Base-by-base conservation (phyloP, 2,888 invertebrate genomes). In the Caenorhabditis sp. region DNA sequence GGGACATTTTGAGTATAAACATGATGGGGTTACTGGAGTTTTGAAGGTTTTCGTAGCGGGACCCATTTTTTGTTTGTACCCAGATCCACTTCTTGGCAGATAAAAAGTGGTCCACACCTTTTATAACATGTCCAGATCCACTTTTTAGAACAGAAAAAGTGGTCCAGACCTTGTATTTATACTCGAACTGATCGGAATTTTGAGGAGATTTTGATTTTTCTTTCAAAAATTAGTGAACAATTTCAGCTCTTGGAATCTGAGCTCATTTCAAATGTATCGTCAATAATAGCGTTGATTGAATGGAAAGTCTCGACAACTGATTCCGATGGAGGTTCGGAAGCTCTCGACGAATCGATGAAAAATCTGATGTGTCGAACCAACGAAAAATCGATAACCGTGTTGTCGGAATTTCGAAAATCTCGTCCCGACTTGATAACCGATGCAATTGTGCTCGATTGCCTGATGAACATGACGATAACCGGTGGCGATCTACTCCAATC, bases 401-500 rank as follows among this genome's bases (percentile, higher is more conserved):
- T 70, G 24, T 63, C 58, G 0, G 69, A 57, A n/a, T 75, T 37
- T 23, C 55, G 59, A 3, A 23, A 57, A 10, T 17, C 23, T n/a
- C 24, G 60, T 8, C 69, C 68, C 3, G 68, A 68, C 26, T 26
- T 76, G 1, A 54, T 76, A 0, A 62, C 66, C 60, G 69, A 74
- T 50, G 31, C 62, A 23, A 64, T 69, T 1, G 63, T 63, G 14
- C 65, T 70, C 1, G 66, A 70, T 66, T 67, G 67, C 21, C 65
- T 79, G 19, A 67, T 69, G 19, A 70, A 70, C 17, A 66, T 75
- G 62, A 61, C 75, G 21, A 36, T 62, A 3, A 79, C 75, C 23
- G 79, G 79, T 26, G 65, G 66, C 1, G 72, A 72, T 58, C 61
- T 79, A 3, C 69, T 79, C 27, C 61, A 62, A 17, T 74, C 76